Base-by-base conservation (phyloP, 2,888 invertebrate genomes). In the Labia minor region DNA sequence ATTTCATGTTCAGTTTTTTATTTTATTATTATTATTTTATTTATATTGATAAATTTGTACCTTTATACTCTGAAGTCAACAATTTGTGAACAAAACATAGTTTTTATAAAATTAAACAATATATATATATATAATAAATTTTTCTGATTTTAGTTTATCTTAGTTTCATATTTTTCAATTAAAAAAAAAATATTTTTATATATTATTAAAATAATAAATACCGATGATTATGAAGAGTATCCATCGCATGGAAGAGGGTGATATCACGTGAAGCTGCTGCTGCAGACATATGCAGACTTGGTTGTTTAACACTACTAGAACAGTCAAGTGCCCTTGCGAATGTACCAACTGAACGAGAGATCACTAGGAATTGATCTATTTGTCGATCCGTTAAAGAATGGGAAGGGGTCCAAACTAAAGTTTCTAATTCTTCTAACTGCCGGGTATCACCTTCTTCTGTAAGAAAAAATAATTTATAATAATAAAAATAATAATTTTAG, bases 251-350 rank as follows among this genome's bases (percentile, higher is more conserved):
- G 80, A 98, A 95, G 90, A 92, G 78, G 1, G 99, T 99, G 74
- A 98, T 94, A 82, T 99, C 99, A 74, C 99, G 86, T 75, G 95
- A 95, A 71, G 99, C 99, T 70, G 98, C 97, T 67, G 99, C 98
- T 70, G 98, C 99, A 75, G 96, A 96, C 95, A 99, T 96, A 80
- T 99, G 98, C 73, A 99, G 83, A 75, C 95, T 95, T 69, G 99
- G 98, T 77, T 99, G 96, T 78, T 98, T 95, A 64, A 98, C 94
- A 73, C 96, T 95, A 79, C 95, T 95, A 73, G 95, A 95, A 80
- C 96, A 96, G 82, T 99, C 99, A 72, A 99, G 85, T 69, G 99
- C 98, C 73, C 99, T 87, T 71, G 98, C 95, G 82, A 99, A 99
- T 71, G 99, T 99, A 72, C 99, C 98, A 72, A 99, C 95, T 64